Percentiles rank a stretch among this genome's conserved stretches.
phyloP scores from a whole-genome alignment of 64 coral and sea anemone genomes.

The Pocillopora damicornis region DNA sequence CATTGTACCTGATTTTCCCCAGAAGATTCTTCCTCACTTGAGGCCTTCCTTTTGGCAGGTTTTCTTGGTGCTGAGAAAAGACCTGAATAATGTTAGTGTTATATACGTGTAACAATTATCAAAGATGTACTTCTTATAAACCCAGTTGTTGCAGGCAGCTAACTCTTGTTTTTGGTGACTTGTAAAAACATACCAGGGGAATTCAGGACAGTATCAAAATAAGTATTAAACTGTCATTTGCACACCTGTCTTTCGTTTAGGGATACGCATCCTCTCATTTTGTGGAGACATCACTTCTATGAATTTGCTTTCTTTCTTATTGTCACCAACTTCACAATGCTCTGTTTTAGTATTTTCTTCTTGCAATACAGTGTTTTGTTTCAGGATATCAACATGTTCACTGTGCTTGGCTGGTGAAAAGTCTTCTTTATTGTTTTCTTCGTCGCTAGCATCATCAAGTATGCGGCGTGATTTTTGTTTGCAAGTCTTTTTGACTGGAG shows the following conservation, averaged over 20 bases:
- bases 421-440: constrained; percentile 30
- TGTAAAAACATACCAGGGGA: background rate
- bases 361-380: background rate
- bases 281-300: constrained; percentile 1
- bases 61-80: constrained; percentile 9
- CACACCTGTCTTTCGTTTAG: constrained; percentile 37
- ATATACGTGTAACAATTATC: no score
- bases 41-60: constrained; percentile 24
- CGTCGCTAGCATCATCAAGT: constrained; percentile 63
- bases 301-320: background rate
- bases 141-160: no score
- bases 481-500: constrained; percentile 58
- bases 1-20: background rate
- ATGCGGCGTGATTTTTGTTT: constrained; percentile 31
- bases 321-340: background rate
- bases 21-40: background rate
- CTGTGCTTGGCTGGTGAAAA: background rate
- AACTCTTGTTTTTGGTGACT: no score
- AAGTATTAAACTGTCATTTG: background rate
- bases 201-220: background rate
- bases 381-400: background rate
- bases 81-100: no score
- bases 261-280: constrained; percentile 18
- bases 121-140: no score
- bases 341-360: background rate